A percentile compares a stretch with the other conserved stretches of the same genome.
Conservation (phyloP, 1,140 invertebrate species). For the Lasioglossum baleicum region DNA sequence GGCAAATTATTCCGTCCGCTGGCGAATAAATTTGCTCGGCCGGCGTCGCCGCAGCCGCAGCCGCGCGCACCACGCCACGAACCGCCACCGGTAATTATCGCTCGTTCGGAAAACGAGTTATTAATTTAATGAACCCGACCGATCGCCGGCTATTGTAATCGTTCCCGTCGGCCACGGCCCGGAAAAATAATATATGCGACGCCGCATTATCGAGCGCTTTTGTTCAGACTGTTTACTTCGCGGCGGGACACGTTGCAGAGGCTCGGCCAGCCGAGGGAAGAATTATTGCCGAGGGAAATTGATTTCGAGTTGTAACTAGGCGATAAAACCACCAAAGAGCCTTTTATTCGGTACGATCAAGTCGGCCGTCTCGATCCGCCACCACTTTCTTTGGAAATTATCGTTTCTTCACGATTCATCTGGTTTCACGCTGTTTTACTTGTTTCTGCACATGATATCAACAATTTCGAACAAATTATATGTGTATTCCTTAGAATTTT, state of each 20-base stretch:
- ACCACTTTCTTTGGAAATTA: too few species aligned
- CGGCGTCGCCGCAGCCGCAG: background rate
- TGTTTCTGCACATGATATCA: too few species aligned
- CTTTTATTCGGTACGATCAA: background rate
- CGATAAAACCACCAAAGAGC: background rate
- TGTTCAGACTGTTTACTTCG: background rate
- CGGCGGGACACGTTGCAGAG: background rate
- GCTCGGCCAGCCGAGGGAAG: background rate
- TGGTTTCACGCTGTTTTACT: too few species aligned
- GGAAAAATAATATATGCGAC: slow-evolving; percentile 12
- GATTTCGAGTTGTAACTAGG: background rate
- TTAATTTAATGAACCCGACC: slow-evolving; percentile 6
- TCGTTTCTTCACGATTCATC: too few species aligned
- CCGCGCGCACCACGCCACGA: too few species aligned
- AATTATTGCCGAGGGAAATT: background rate
- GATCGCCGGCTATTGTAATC: slow-evolving; percentile 3
- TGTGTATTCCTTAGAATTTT: too few species aligned
- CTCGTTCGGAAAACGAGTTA: slow-evolving; percentile 15
- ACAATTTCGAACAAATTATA: too few species aligned
- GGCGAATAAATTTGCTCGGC: slow-evolving; percentile 21
- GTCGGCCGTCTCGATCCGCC: background rate
- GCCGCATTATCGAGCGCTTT: slow-evolving; percentile 7
- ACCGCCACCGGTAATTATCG: slow-evolving; percentile 21
- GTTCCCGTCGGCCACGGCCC: slow-evolving; percentile 6
- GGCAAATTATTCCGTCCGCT: slow-evolving; percentile 39